Conservation (phyloP, 2,797 vertebrate species). For the Sitta carolinensis region DNA sequence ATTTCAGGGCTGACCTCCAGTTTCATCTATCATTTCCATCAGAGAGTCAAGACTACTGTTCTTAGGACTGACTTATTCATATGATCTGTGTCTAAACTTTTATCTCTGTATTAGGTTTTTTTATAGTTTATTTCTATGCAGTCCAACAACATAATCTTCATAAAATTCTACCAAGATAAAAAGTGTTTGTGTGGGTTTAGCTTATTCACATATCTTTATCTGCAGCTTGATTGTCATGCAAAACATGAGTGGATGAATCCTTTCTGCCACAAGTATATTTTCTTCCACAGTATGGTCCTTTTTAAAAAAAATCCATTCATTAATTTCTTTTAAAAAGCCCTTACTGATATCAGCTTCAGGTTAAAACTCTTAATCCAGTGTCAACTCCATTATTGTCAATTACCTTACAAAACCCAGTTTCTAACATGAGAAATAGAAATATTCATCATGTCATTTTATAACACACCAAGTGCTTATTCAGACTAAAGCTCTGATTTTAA, state of each 20-base stretch:
- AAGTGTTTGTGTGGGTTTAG: not conserved
- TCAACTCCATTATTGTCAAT: conserved; percentile 72
- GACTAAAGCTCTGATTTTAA: conserved; percentile 74
- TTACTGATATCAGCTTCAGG: conserved; percentile 51
- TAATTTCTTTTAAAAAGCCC: conserved; percentile 49
- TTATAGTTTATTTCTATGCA: not conserved
- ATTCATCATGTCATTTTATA: conserved; percentile 68
- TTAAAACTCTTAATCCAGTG: conserved; percentile 70
- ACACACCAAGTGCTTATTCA: conserved; percentile 71
- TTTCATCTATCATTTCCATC: not conserved
- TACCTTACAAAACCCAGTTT: conserved; percentile 68
- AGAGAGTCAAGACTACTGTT: not conserved
- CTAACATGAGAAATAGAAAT: conserved; percentile 69
- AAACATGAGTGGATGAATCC: conserved; percentile 4
- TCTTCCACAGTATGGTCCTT: not conserved
- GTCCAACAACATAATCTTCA: not conserved
- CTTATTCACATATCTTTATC: not conserved
- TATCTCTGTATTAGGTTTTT: not conserved
- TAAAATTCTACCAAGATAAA: not conserved
- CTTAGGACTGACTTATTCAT: not conserved
- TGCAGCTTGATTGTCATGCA: not conserved
- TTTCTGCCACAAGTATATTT: conserved; percentile 42
- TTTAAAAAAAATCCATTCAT: not conserved
- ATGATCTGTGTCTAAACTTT: not conserved
- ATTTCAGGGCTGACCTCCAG: not conserved